Evolutionary conservation across 2,888 invertebrate species (phyloP).

Genomic region (Caenorhabditis sp.): DNA sequence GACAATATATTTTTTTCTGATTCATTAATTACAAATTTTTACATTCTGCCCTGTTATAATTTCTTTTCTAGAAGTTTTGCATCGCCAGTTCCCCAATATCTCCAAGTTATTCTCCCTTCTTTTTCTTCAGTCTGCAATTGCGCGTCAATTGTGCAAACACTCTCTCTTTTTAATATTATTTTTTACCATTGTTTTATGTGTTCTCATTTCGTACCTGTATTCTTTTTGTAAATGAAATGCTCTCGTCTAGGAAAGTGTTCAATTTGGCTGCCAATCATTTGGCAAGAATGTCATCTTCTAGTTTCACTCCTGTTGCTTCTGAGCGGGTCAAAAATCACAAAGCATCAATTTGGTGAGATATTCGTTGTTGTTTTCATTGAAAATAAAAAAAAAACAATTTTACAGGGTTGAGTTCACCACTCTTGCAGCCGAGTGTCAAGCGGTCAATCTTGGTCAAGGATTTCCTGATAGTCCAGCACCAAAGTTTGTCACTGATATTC

Average conservation of each 20-base stretch:
- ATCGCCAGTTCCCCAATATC: neutral
- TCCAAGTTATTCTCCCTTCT: neutral
- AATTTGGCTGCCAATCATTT: slow-evolving; percentile 9
- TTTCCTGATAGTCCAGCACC: slow-evolving; percentile 70
- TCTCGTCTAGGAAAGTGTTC: neutral
- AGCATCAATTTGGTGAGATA: slow-evolving; percentile 51
- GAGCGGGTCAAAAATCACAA: slow-evolving; percentile 36
- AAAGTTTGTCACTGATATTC: slow-evolving; percentile 59
- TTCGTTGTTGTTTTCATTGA: neutral
- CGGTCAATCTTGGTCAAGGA: slow-evolving; percentile 71
- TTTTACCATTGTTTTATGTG: neutral
- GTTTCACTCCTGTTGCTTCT: slow-evolving; percentile 33
- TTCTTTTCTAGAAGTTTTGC: neutral
- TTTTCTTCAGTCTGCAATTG: neutral
- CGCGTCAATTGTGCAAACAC: neutral
- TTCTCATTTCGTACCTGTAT: neutral
- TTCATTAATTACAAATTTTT: too few relatives aligned
- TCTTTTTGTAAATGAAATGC: neutral
- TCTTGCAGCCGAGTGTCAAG: slow-evolving; percentile 65
- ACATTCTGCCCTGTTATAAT: too few relatives aligned
- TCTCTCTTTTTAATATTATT: neutral
- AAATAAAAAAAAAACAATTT: neutral
- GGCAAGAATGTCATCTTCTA: slow-evolving; percentile 7
- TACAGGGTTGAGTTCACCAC: slow-evolving; percentile 70
- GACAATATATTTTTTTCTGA: too few relatives aligned